A percentile compares a stretch with the other conserved stretches of the same genome.
phyloP scores from a whole-genome alignment of 64 coral and sea anemone genomes.

The Orbicella faveolata region DNA sequence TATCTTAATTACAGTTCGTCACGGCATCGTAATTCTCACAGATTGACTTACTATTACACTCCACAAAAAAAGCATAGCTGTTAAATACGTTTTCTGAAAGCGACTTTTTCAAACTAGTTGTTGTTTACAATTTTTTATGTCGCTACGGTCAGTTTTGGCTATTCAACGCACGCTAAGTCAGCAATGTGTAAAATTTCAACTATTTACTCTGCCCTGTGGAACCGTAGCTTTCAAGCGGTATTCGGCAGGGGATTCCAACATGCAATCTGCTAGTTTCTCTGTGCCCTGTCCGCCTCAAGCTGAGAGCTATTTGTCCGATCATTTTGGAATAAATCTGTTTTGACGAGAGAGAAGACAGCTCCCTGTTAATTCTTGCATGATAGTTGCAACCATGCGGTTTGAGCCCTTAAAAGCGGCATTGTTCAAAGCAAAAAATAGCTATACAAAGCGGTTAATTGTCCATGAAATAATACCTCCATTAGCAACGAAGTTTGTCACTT shows the following conservation, averaged over 20 bases:
- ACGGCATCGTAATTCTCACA: no score
- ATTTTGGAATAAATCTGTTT: conserved; percentile 6
- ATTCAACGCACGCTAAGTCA: conserved; percentile 15
- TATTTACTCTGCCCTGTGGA: background rate
- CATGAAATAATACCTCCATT: conserved; percentile 12
- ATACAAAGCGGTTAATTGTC: conserved; percentile 30
- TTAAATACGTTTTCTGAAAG: background rate
- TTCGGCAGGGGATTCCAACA: conserved; percentile 22
- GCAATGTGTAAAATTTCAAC: conserved; percentile 8
- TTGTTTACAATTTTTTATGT: background rate
- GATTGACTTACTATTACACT: no score
- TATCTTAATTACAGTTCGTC: no score
- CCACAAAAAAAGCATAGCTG: no score
- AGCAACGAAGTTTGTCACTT: conserved; percentile 2
- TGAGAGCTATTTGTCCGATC: conserved; percentile 6
- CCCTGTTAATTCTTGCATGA: background rate
- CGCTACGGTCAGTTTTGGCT: background rate
- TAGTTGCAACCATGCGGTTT: background rate
- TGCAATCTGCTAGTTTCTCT: background rate
- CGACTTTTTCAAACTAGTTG: background rate
- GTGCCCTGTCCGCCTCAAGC: conserved; percentile 4
- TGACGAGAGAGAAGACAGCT: background rate
- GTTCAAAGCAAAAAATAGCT: background rate
- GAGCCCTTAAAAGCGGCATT: conserved; percentile 15
- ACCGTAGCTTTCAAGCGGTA: background rate